Percentiles rank a stretch among this genome's conserved stretches.
Conservation (phyloP, 2,888 invertebrate genomes). For the Metallyticus violacea region DNA sequence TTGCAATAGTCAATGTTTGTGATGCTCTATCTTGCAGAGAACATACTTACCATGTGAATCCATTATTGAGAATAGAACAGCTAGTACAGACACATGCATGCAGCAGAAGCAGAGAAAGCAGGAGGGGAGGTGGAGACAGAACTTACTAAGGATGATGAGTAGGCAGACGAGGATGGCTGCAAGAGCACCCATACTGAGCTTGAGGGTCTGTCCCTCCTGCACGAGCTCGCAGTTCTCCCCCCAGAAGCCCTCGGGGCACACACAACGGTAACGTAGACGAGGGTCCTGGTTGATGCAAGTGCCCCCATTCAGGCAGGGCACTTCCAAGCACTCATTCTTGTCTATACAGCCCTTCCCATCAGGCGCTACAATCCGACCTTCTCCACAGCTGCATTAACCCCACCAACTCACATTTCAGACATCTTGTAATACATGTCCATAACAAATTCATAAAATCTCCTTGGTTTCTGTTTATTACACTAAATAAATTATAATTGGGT, state of each 20-base stretch:
- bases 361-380: constrained; percentile 85
- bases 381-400: constrained; percentile 72
- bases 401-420: no score
- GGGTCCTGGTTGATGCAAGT: constrained; percentile 91
- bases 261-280: constrained; percentile 79
- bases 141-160: constrained; percentile 95
- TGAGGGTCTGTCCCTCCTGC: constrained; percentile 91
- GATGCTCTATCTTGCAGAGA: not conserved
- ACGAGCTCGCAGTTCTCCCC: constrained; percentile 92
- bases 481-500: no score
- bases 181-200: constrained; percentile 94
- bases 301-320: constrained; percentile 91
- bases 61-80: no score
- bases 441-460: no score
- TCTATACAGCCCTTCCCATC: constrained; percentile 89
- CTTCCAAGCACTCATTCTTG: constrained; percentile 92
- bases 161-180: constrained; percentile 97
- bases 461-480: no score
- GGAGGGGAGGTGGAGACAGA: not conserved
- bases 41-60: not conserved
- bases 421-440: no score
- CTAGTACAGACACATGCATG: not conserved
- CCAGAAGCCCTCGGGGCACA: constrained; percentile 89
- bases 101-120: not conserved
- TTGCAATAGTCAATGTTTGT: not conserved